phyloP scores from a whole-genome alignment of 2,888 invertebrate genomes.

The Perizoma affinitatum region DNA sequence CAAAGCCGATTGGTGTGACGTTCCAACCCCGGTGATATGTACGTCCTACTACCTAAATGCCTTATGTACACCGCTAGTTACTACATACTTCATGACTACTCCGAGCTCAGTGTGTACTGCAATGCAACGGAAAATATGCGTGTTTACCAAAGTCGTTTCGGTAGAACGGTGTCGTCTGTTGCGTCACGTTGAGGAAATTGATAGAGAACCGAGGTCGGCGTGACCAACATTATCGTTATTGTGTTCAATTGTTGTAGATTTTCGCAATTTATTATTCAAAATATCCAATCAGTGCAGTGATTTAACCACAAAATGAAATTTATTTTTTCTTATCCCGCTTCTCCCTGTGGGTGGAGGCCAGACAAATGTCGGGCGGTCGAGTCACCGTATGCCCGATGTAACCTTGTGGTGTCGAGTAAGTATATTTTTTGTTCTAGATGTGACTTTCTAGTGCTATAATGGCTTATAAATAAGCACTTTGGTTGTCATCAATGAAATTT shows the following conservation, averaged over 20 bases:
- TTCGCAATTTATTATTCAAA: constrained; percentile 53
- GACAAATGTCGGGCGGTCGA: constrained; percentile 79
- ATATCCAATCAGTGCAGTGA: constrained; percentile 63
- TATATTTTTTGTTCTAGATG: constrained; percentile 67
- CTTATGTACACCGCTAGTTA: constrained; percentile 84
- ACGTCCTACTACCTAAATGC: constrained; percentile 84
- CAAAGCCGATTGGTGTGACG: constrained; percentile 84
- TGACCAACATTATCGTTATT: constrained; percentile 78
- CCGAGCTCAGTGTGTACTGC: constrained; percentile 84
- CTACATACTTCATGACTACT: constrained; percentile 81
- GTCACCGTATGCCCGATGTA: constrained; percentile 76
- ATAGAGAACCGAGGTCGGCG: constrained; percentile 82
- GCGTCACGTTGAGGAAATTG: constrained; percentile 84
- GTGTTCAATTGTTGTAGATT: constrained; percentile 63
- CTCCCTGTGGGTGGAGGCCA: constrained; percentile 78
- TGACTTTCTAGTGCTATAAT: constrained; percentile 37
- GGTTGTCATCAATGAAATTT: constrained; percentile 27
- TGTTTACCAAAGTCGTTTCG: constrained; percentile 85
- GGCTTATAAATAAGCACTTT: constrained; percentile 29
- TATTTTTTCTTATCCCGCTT: constrained; percentile 69
- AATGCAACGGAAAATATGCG: constrained; percentile 85
- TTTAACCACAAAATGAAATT: constrained; percentile 63
- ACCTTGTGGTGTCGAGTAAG: constrained; percentile 80
- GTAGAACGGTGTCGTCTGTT: constrained; percentile 83
- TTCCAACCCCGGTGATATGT: constrained; percentile 83